Conservation (phyloP, 2,113 vertebrate species). For the Chionis minor region DNA sequence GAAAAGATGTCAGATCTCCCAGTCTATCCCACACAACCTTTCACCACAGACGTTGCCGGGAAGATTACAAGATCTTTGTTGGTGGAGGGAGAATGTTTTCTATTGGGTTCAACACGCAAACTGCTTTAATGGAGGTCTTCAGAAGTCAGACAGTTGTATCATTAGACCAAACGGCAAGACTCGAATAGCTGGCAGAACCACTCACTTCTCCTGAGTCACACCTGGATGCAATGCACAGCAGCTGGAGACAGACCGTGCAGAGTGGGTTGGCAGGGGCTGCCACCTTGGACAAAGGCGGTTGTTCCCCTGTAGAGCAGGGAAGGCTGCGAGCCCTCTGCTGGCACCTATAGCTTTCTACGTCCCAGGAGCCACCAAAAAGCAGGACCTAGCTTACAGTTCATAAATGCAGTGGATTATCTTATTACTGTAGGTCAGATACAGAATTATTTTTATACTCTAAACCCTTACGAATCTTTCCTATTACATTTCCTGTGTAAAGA, state of each 20-base stretch:
- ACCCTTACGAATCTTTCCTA: neutral
- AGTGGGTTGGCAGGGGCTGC: neutral
- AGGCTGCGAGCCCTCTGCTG: conserved; percentile 3
- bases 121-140: neutral
- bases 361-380: neutral
- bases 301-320: neutral
- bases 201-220: neutral
- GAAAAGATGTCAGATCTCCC: neutral
- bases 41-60: neutral
- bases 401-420: neutral
- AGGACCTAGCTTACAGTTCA: neutral
- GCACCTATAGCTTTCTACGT: neutral
- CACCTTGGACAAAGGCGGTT: accelerated
- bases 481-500: neutral
- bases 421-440: neutral
- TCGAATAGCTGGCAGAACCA: neutral
- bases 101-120: neutral
- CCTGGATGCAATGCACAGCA: neutral
- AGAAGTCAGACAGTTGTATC: neutral
- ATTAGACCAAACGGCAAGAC: neutral
- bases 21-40: neutral
- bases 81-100: neutral
- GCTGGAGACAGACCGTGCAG: neutral
- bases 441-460: neutral
- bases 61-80: neutral